phyloP scores from a whole-genome alignment of 2,888 invertebrate genomes.

The Lottia scabra region DNA sequence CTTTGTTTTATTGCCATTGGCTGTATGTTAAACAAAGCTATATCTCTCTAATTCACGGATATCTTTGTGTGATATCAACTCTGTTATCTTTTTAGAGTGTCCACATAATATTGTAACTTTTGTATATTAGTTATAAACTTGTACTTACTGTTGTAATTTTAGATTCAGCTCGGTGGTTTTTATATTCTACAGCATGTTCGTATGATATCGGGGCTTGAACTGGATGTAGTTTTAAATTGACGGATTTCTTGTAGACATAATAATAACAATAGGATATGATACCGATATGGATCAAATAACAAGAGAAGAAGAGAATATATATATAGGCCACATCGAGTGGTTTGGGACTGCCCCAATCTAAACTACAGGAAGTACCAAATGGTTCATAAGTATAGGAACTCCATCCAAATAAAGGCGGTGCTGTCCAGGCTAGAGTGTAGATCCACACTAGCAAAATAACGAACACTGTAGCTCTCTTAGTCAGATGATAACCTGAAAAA shows the following conservation, averaged over 20 bases:
- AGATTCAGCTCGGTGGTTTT: constrained; percentile 12
- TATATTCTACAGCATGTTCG: constrained; percentile 11
- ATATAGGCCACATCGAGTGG: constrained; percentile 32
- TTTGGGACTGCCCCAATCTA: constrained; percentile 34
- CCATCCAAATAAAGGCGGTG: constrained; percentile 37
- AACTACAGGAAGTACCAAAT: constrained; percentile 40
- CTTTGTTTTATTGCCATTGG: no score
- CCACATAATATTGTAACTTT: no score
- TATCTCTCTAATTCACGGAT: no score
- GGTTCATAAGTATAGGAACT: constrained; percentile 36
- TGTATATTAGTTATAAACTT: neutral
- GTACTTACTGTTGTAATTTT: constrained; percentile 19
- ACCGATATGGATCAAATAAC: constrained; percentile 30
- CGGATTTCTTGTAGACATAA: constrained; percentile 18
- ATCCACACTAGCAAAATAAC: constrained; percentile 28
- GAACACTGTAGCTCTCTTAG: constrained; percentile 10
- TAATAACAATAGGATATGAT: constrained; percentile 33
- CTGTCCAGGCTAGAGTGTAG: constrained; percentile 24
- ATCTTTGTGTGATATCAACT: no score
- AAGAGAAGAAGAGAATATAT: constrained; percentile 27
- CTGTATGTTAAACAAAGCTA: no score
- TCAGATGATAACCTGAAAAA: constrained; percentile 26
- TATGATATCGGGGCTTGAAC: neutral
- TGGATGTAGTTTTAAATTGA: neutral
- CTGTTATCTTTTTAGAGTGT: no score